These are phyloP conservation scores for Notothenia rossii DNA, from an alignment of 2,113 vertebrate species.

Conservation along the genomic window DNA sequence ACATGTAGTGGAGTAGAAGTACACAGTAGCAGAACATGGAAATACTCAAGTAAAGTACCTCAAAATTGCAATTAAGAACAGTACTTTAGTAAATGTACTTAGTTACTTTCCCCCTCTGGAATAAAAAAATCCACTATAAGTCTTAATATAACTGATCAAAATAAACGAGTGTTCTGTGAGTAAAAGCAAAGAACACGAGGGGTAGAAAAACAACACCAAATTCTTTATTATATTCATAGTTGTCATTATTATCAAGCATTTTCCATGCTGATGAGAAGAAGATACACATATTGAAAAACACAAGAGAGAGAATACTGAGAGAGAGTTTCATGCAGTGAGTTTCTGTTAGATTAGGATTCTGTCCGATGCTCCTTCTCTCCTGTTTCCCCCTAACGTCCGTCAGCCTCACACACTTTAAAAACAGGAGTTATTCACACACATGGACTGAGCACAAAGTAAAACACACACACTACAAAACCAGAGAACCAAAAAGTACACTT, in stretches of 20 bases:
- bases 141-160: too few relatives aligned
- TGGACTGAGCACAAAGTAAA: conserved; percentile 33
- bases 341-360: conserved; percentile 45
- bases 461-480: conserved; percentile 60
- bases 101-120: too few relatives aligned
- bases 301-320: conserved; percentile 62
- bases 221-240: conserved; percentile 82
- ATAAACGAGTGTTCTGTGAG: neutral
- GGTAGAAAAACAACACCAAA: conserved; percentile 81
- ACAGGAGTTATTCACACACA: conserved; percentile 58
- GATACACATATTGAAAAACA: conserved; percentile 72
- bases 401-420: conserved; percentile 32
- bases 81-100: too few relatives aligned
- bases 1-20: too few relatives aligned
- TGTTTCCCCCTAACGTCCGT: conserved; percentile 36
- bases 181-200: conserved; percentile 37
- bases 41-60: too few relatives aligned
- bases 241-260: conserved; percentile 71
- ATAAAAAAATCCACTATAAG: too few relatives aligned
- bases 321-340: conserved; percentile 78
- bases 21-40: too few relatives aligned
- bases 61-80: too few relatives aligned
- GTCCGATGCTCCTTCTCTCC: conserved; percentile 53
- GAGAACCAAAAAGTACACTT: conserved; percentile 77
- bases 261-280: conserved; percentile 78